These are phyloP conservation scores for Microplitis deprimator DNA, from an alignment of 2,888 invertebrate genomes.

Conservation along the genomic window DNA sequence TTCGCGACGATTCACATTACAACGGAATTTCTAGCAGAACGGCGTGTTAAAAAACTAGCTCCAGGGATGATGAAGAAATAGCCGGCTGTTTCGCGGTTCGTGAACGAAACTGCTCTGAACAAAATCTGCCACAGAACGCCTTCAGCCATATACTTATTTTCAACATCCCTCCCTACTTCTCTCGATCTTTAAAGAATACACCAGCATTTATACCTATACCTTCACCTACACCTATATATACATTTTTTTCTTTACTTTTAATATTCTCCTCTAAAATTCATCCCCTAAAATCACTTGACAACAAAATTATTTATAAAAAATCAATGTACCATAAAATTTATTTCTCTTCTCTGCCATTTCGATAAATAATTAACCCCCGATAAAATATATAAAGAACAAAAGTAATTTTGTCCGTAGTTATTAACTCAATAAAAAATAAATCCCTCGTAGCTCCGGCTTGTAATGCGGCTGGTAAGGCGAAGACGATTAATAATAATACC, in stretches of 20 bases:
- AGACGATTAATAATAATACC: neutral
- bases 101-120: slow-evolving; percentile 48
- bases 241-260: neutral
- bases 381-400: neutral
- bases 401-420: neutral
- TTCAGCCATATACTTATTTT: slow-evolving; percentile 32
- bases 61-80: slow-evolving; percentile 41
- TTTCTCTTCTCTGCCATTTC: neutral
- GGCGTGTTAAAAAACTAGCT: slow-evolving; percentile 59
- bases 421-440: neutral
- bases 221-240: neutral
- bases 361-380: neutral
- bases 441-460: neutral
- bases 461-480: neutral
- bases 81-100: slow-evolving; percentile 40
- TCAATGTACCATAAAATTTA: no score
- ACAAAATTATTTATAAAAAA: no score
- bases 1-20: slow-evolving; percentile 47
- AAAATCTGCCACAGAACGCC: slow-evolving; percentile 33
- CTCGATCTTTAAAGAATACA: slow-evolving; percentile 9
- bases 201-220: neutral
- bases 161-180: slow-evolving; percentile 16
- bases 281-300: neutral
- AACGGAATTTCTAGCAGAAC: slow-evolving; percentile 40
- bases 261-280: slow-evolving; percentile 1